These are phyloP conservation scores for Elgaria multicarinata DNA, from an alignment of 2,113 vertebrate genomes.

Conservation along the genomic window DNA sequence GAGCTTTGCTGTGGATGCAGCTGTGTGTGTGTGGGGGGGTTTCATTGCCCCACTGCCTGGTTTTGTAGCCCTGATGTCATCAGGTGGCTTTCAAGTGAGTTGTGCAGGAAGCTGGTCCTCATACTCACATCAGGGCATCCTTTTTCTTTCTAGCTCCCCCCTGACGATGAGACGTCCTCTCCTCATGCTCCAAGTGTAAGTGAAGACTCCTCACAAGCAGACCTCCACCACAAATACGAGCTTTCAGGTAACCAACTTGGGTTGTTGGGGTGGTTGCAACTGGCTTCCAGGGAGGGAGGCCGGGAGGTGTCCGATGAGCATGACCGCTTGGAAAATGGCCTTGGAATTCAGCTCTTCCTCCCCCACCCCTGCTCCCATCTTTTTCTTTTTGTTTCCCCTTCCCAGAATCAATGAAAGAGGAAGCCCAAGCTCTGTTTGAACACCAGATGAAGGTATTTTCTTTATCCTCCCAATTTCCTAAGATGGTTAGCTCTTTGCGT, in stretches of 20 bases:
- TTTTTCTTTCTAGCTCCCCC: constrained; percentile 78
- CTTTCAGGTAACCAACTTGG: constrained; percentile 80
- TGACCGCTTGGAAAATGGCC: constrained; percentile 73
- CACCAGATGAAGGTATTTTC: constrained; percentile 90
- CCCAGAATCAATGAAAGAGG: constrained; percentile 89
- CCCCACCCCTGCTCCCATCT: constrained; percentile 5
- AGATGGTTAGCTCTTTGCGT: neutral
- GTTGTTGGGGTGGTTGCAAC: constrained; percentile 49
- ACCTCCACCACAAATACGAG: constrained; percentile 83
- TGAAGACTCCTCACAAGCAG: constrained; percentile 81
- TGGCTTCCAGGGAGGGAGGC: constrained; percentile 59
- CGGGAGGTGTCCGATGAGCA: constrained; percentile 63
- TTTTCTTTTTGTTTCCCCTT: constrained; percentile 54
- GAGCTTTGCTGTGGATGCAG: constrained; percentile 37
- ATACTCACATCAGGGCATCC: constrained; percentile 69
- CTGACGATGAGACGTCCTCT: constrained; percentile 80
- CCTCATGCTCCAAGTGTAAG: constrained; percentile 80
- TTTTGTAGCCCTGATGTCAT: constrained; percentile 49
- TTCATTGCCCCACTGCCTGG: constrained; percentile 32
- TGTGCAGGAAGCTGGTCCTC: constrained; percentile 66
- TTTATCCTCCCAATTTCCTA: constrained; percentile 26
- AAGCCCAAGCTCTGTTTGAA: constrained; percentile 90
- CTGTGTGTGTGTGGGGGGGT: constrained; percentile 22
- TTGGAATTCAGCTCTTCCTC: constrained; percentile 54
- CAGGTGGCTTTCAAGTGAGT: constrained; percentile 53